Evolutionary conservation across 2,888 invertebrate species (phyloP).

Genomic region (Drosophila phalerata): DNA sequence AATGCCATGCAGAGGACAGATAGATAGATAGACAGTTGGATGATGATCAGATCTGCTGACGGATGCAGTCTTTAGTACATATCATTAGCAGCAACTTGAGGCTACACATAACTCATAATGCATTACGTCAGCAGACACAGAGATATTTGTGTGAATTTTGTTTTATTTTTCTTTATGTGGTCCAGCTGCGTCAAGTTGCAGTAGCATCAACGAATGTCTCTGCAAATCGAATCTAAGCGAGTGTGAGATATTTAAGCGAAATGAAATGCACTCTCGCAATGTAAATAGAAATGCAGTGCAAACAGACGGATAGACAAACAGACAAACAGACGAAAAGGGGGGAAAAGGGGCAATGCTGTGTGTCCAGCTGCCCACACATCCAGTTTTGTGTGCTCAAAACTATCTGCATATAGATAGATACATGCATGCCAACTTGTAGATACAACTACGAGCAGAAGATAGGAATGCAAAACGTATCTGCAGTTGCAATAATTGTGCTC

Average conservation of each 20-base stretch:
- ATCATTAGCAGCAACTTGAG: conserved; percentile 36
- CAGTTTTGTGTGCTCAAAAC: not conserved
- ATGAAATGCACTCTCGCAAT: conserved; percentile 45
- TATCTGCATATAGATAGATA: conserved; percentile 9
- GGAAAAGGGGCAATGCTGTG: not conserved
- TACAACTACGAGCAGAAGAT: not conserved
- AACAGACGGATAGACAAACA: conserved; percentile 13
- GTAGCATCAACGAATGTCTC: conserved; percentile 26
- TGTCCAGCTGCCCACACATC: conserved; percentile 55
- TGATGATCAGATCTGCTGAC: conserved; percentile 32
- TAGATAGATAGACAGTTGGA: not conserved
- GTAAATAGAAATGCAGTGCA: conserved; percentile 33
- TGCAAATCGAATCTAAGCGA: conserved; percentile 37
- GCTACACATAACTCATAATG: conserved; percentile 21
- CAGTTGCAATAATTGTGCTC: conserved; percentile 14
- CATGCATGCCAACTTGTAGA: conserved; percentile 4
- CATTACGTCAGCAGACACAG: conserved; percentile 42
- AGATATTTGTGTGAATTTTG: not conserved
- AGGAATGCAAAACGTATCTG: conserved; percentile 8
- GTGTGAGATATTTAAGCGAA: conserved; percentile 4
- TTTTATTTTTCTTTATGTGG: conserved; percentile 1
- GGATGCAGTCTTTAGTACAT: conserved; percentile 31
- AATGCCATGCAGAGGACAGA: conserved; percentile 10
- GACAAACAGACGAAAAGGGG: not conserved
- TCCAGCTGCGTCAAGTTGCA: conserved; percentile 48